Evolutionary conservation across 2,888 invertebrate genomes (phyloP).

Genomic region (Macropis europaea): DNA sequence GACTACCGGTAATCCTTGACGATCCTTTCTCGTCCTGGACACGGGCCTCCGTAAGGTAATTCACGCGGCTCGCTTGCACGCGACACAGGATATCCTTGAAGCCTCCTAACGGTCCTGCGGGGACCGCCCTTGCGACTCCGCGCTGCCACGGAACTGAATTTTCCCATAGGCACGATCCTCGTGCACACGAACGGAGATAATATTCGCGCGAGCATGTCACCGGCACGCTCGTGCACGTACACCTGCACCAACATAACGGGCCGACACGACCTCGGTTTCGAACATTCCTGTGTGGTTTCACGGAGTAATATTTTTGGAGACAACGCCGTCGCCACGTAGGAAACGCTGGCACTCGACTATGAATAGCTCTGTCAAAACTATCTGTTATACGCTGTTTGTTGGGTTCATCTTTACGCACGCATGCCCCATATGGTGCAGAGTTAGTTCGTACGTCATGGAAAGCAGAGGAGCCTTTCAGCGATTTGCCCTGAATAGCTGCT

Average conservation of each 20-base stretch:
- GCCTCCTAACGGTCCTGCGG: constrained; percentile 73
- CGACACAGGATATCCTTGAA: constrained; percentile 79
- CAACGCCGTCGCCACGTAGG: too few relatives aligned
- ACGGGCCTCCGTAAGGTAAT: constrained; percentile 65
- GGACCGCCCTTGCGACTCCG: constrained; percentile 52
- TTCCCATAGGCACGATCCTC: constrained; percentile 68
- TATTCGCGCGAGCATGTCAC: constrained; percentile 47
- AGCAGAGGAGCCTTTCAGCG: too few relatives aligned
- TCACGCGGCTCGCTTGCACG: constrained; percentile 73
- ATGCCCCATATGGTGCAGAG: too few relatives aligned
- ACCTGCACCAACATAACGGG: constrained; percentile 22
- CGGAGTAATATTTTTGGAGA: background rate
- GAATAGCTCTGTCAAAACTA: too few relatives aligned
- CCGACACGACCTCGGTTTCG: constrained; percentile 18
- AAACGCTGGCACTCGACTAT: too few relatives aligned
- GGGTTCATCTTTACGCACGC: too few relatives aligned
- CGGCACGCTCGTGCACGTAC: constrained; percentile 30
- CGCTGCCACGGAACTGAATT: constrained; percentile 65
- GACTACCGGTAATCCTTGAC: constrained; percentile 66
- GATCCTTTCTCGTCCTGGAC: constrained; percentile 59
- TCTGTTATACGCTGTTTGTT: too few relatives aligned
- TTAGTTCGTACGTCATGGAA: too few relatives aligned
- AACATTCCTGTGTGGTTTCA: constrained; percentile 19
- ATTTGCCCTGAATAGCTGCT: too few relatives aligned
- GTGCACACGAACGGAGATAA: constrained; percentile 50